phyloP scores from a whole-genome alignment of 2,797 vertebrate genomes.

The Echeneis naucrates region DNA sequence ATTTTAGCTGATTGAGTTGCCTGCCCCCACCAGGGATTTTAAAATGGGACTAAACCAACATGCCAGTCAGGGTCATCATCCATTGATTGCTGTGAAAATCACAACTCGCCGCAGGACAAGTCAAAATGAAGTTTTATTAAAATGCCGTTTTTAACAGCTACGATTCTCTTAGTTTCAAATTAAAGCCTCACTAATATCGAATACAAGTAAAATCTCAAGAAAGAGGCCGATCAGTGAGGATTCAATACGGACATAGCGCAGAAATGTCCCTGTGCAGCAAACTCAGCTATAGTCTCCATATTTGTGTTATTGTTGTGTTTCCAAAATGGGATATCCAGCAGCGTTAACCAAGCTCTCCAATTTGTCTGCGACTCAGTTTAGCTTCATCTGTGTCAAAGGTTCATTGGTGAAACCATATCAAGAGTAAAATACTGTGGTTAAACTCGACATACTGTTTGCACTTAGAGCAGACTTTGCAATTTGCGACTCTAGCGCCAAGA shows the following conservation, averaged over 20 bases:
- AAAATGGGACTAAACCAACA: background rate
- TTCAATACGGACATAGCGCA: background rate
- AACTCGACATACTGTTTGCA: background rate
- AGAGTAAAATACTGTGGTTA: background rate
- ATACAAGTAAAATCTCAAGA: background rate
- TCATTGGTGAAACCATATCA: constrained; percentile 4
- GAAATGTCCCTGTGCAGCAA: constrained; percentile 2
- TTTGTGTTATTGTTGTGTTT: background rate
- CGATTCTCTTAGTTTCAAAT: background rate
- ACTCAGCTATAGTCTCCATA: too few relatives aligned
- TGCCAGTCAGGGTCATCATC: background rate
- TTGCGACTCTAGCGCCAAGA: background rate
- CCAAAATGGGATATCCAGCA: background rate
- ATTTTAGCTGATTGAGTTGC: background rate
- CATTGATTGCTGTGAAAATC: background rate
- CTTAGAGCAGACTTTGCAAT: background rate
- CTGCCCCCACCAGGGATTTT: background rate
- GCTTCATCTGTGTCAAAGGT: background rate
- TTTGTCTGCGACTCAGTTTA: constrained; percentile 5
- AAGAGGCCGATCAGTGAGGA: background rate
- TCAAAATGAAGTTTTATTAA: background rate
- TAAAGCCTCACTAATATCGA: background rate
- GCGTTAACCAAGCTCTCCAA: background rate
- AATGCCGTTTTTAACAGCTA: background rate
- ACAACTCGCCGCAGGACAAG: background rate